Evolutionary conservation across 2,797 vertebrate genomes (phyloP).

Genomic region (Miichthys miiuy): DNA sequence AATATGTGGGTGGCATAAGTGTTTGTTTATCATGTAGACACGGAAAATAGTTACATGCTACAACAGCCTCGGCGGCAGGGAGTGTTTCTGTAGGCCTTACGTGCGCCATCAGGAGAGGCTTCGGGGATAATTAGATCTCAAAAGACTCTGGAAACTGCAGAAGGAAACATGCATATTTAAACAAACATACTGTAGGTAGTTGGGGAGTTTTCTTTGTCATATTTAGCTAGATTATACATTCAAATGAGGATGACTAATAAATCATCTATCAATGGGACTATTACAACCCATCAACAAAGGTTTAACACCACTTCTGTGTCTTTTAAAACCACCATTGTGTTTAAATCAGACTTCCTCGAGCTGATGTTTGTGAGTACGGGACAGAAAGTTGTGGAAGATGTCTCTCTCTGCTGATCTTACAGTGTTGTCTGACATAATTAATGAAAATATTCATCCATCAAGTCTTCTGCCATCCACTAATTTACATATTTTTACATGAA

Average conservation of each 20-base stretch:
- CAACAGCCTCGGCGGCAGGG: conserved; percentile 50
- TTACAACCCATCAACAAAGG: conserved; percentile 45
- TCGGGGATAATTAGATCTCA: conserved; percentile 71
- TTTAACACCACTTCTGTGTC: conserved; percentile 35
- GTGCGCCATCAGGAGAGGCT: conserved; percentile 56
- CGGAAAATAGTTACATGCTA: conserved; percentile 81
- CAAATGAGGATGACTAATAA: conserved; percentile 59
- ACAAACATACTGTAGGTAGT: conserved; percentile 30
- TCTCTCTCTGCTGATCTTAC: conserved; percentile 23
- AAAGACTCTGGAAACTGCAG: conserved; percentile 56
- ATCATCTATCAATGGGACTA: conserved; percentile 59
- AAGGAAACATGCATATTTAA: conserved; percentile 61
- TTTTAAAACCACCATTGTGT: background rate
- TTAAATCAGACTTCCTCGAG: conserved; percentile 18
- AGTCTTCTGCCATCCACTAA: conserved; percentile 30
- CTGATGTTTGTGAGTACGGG: background rate
- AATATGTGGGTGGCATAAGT: conserved; percentile 72
- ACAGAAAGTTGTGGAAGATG: background rate
- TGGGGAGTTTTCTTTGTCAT: background rate
- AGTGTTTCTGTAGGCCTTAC: conserved; percentile 49
- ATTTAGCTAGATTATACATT: conserved; percentile 51
- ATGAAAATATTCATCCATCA: conserved; percentile 70
- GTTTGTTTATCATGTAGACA: conserved; percentile 81
- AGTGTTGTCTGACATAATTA: conserved; percentile 62
- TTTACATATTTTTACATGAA: conserved; percentile 72